These are phyloP conservation scores for Drosophila ambigua DNA, from an alignment of 1,140 invertebrate species.

Conservation along the genomic window DNA sequence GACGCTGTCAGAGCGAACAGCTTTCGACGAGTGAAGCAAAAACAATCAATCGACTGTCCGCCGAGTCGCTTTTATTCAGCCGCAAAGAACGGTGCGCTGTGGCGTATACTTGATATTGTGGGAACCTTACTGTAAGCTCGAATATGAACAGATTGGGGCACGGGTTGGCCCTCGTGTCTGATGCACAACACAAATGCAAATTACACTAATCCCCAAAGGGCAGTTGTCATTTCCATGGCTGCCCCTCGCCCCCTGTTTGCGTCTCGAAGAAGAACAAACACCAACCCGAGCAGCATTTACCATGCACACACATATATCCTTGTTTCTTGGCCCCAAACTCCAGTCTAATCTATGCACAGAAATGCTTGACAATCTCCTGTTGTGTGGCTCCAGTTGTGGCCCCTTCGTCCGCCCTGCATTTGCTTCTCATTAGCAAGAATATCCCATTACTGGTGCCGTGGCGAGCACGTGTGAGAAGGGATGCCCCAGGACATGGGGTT, in stretches of 20 bases:
- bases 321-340: slow-evolving; percentile 20
- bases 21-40: background rate
- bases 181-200: slow-evolving; percentile 32
- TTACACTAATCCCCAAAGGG: slow-evolving; percentile 25
- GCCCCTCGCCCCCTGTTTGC: slow-evolving; percentile 17
- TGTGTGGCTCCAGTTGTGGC: slow-evolving; percentile 19
- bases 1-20: background rate
- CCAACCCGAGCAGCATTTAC: slow-evolving; percentile 27
- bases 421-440: slow-evolving; percentile 41
- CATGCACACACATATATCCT: slow-evolving; percentile 12
- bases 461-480: slow-evolving; percentile 40
- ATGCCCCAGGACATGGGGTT: slow-evolving; percentile 27
- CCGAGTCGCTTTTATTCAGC: background rate
- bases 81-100: background rate
- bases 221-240: slow-evolving; percentile 38
- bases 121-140: background rate
- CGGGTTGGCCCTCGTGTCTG: slow-evolving; percentile 3
- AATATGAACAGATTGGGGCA: slow-evolving; percentile 12
- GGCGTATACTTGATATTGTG: slow-evolving; percentile 1
- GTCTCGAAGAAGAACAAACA: slow-evolving; percentile 37
- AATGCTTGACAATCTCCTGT: slow-evolving; percentile 42
- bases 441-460: slow-evolving; percentile 24
- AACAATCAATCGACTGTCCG: background rate
- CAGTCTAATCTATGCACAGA: slow-evolving; percentile 34
- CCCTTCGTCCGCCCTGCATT: slow-evolving; percentile 16